phyloP scores from a whole-genome alignment of 2,888 invertebrate species.

The Cheilosia pagana region DNA sequence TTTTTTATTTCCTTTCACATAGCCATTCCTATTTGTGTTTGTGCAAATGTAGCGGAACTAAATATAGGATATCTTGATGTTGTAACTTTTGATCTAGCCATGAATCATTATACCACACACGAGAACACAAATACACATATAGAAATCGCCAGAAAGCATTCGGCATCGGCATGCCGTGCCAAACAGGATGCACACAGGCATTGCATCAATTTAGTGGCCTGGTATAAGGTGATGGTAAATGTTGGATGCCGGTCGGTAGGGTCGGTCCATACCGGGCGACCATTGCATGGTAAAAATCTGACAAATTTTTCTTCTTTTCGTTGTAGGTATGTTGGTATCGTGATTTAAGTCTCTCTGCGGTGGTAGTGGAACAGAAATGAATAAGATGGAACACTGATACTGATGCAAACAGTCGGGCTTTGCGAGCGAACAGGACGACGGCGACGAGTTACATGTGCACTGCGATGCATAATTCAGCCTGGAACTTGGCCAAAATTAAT shows the following conservation, averaged over 20 bases:
- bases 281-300: constrained; percentile 22
- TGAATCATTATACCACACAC: constrained; percentile 23
- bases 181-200: constrained; percentile 72
- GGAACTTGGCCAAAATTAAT: constrained; percentile 77
- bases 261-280: constrained; percentile 9
- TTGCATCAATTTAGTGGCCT: constrained; percentile 67
- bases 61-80: constrained; percentile 62
- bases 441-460: constrained; percentile 55
- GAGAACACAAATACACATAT: not conserved
- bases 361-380: constrained; percentile 47
- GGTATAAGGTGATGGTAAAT: constrained; percentile 5
- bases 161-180: constrained; percentile 56
- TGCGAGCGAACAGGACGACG: constrained; percentile 1
- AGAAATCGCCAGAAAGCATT: constrained; percentile 20
- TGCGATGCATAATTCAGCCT: constrained; percentile 76
- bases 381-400: constrained; percentile 50
- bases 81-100: constrained; percentile 47
- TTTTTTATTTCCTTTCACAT: constrained; percentile 8
- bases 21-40: not conserved
- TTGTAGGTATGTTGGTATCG: constrained; percentile 13
- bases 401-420: constrained; percentile 33
- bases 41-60: constrained; percentile 34
- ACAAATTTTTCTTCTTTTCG: constrained; percentile 1
- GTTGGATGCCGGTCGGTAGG: constrained; percentile 2
- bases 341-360: constrained; percentile 64